Evolutionary conservation across 1,140 invertebrate species (phyloP).

Genomic region (Campoletis sonorensis): DNA sequence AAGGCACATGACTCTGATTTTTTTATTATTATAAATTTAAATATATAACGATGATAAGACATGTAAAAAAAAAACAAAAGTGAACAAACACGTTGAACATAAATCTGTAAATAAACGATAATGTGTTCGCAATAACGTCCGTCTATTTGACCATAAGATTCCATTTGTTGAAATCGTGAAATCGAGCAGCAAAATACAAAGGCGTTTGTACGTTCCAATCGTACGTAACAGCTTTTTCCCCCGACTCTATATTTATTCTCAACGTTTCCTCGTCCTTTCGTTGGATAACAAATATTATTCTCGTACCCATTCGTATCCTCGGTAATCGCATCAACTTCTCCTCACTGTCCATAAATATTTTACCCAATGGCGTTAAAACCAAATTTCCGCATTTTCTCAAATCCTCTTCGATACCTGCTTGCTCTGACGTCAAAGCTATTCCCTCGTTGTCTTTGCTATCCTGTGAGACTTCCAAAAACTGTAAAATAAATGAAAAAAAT

Average conservation of each 20-base stretch:
- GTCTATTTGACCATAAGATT: constrained; percentile 52
- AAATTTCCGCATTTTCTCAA: constrained; percentile 52
- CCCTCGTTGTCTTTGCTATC: constrained; percentile 54
- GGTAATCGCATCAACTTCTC: constrained; percentile 62
- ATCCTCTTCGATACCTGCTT: constrained; percentile 44
- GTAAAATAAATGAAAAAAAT: neutral
- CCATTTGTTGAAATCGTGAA: constrained; percentile 57
- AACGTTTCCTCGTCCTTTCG: constrained; percentile 54
- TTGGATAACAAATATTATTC: constrained; percentile 52
- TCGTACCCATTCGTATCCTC: constrained; percentile 50
- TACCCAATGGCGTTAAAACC: constrained; percentile 58
- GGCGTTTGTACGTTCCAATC: constrained; percentile 60
- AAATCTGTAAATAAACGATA: constrained; percentile 26
- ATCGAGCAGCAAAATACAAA: constrained; percentile 58
- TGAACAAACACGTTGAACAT: neutral
- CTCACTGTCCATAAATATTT: constrained; percentile 61
- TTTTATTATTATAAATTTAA: constrained; percentile 8
- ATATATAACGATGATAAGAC: constrained; percentile 4
- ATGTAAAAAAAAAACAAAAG: neutral
- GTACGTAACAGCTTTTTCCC: constrained; percentile 61
- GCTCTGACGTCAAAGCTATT: constrained; percentile 55
- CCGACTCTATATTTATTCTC: constrained; percentile 60
- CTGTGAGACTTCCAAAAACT: constrained; percentile 58
- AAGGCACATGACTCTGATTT: constrained; percentile 24
- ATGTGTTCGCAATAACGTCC: neutral